Percentiles rank a stretch among this genome's conserved stretches.
These are phyloP conservation scores for Apodemus agrarius DNA, from an alignment of 2,797 vertebrate species.

Conservation along the genomic window DNA sequence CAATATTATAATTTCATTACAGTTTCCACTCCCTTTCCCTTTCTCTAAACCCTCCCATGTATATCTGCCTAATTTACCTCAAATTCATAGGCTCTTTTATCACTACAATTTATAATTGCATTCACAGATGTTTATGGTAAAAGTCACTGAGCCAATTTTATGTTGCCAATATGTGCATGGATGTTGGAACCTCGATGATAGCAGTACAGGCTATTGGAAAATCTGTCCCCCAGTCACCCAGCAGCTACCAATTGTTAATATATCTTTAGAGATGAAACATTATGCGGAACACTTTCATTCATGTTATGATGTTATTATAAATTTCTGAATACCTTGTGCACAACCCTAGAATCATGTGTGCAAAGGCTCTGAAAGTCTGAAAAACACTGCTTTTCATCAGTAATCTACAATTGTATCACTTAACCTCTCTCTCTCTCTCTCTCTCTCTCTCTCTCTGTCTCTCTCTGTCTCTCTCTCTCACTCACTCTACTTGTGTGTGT, in stretches of 20 bases:
- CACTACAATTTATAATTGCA: neutral
- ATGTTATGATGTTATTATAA: neutral
- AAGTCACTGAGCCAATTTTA: neutral
- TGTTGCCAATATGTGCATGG: neutral
- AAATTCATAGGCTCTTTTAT: neutral
- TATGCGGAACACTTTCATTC: neutral
- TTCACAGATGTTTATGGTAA: neutral
- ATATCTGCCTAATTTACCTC: neutral
- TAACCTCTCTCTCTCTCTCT: neutral
- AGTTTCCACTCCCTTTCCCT: neutral
- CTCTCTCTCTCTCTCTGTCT: too few relatives aligned
- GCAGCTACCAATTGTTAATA: neutral
- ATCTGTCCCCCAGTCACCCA: neutral
- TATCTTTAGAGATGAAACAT: neutral
- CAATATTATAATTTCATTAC: neutral
- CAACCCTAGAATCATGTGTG: neutral
- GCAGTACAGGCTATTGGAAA: neutral
- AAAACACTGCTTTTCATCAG: neutral
- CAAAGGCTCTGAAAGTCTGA: neutral
- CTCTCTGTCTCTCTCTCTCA: too few relatives aligned
- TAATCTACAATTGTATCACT: neutral
- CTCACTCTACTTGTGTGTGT: too few relatives aligned
- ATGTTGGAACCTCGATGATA: neutral
- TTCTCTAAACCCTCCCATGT: neutral
- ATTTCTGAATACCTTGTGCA: neutral